phyloP scores from a whole-genome alignment of 92 coral and sea anemone species.

The Paramuricea clavata region DNA sequence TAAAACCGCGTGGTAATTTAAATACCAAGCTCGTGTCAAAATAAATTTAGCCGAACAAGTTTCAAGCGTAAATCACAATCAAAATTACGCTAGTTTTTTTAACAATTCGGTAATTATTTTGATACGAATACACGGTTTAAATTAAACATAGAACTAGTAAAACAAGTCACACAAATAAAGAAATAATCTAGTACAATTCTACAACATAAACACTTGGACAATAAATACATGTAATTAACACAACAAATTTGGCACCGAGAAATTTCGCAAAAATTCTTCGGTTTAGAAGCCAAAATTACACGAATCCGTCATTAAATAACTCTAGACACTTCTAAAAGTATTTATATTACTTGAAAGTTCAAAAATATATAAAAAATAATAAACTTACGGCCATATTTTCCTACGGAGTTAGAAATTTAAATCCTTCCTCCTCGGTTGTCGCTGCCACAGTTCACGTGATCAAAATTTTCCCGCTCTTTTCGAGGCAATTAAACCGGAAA shows the following conservation, averaged over 20 bases:
- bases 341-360: constrained; percentile 10
- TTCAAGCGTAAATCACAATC: too few species aligned
- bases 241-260: background rate
- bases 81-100: background rate
- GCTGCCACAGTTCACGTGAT: too few species aligned
- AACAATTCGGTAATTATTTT: background rate
- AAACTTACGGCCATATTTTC: constrained; percentile 94
- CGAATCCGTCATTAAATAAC: background rate
- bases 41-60: too few species aligned
- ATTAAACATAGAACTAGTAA: too few species aligned
- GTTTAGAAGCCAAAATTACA: background rate
- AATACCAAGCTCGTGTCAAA: too few species aligned
- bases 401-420: constrained; percentile 57
- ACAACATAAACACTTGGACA: too few species aligned
- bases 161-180: background rate
- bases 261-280: background rate
- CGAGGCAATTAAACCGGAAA: constrained; percentile 38
- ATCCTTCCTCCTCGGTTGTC: too few species aligned
- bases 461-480: constrained; percentile 94
- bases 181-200: too few species aligned
- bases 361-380: background rate
- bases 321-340: background rate
- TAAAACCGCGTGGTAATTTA: background rate
- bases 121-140: too few species aligned
- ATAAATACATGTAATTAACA: background rate